Conservation (phyloP, 2,888 invertebrate species). For the Calliscelio sp. region DNA sequence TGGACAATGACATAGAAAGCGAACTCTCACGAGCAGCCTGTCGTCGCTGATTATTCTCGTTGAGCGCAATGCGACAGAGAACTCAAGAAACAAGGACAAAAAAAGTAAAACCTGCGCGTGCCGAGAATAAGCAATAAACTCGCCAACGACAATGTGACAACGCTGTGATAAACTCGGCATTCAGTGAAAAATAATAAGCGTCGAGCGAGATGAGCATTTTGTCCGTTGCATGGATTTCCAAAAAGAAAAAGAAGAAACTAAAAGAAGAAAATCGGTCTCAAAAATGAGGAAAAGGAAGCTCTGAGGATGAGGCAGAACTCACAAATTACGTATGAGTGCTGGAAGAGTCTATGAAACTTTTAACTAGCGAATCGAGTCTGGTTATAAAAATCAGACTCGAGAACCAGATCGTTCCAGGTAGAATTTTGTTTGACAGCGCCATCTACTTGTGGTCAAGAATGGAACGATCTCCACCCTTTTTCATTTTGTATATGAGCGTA, state of each 20-base stretch:
- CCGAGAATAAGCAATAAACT: conserved; percentile 71
- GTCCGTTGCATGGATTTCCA: conserved; percentile 32
- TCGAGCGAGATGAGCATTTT: conserved; percentile 64
- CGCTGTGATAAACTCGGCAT: conserved; percentile 72
- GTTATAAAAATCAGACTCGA: too few species aligned
- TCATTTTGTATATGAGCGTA: conserved; percentile 39
- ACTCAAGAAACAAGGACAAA: too few species aligned
- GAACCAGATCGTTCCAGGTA: too few species aligned
- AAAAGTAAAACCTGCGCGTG: too few species aligned
- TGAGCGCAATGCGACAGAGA: background rate
- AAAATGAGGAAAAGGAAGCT: conserved; percentile 29
- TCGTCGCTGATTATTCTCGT: conserved; percentile 52
- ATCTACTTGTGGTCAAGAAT: too few species aligned
- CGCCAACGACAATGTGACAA: conserved; percentile 69
- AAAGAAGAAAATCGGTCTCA: conserved; percentile 33
- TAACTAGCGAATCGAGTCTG: too few species aligned
- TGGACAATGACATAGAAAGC: conserved; percentile 16
- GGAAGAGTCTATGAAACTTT: conserved; percentile 67
- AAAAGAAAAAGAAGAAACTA: conserved; percentile 39
- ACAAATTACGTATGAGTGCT: conserved; percentile 57
- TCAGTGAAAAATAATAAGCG: conserved; percentile 58
- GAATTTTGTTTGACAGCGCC: too few species aligned
- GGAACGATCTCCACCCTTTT: too few species aligned
- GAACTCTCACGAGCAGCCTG: too few species aligned
- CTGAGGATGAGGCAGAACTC: conserved; percentile 45